Base-by-base conservation (phyloP, 1,140 invertebrate genomes). In the Stegodyphus dumicola region DNA sequence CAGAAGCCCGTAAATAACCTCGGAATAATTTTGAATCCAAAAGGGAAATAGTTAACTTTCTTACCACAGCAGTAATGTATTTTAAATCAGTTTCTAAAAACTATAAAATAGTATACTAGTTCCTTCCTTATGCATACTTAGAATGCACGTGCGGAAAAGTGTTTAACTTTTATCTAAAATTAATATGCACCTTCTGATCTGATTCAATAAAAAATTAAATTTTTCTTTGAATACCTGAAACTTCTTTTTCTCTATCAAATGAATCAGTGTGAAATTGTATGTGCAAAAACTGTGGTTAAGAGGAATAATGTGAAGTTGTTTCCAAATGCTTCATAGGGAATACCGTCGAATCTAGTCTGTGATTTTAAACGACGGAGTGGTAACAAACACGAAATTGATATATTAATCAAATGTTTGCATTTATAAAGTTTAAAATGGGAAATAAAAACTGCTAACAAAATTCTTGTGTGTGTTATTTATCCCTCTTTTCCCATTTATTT, bases 311-410 rank as follows among this genome's bases (percentile, higher is more conserved):
- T 9, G 7, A 15, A 67, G 65, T 67, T 13, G 65, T 67, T 15
- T 15, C 2, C n/a, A 5, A 17, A 67, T 67, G 7, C 7, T 7
- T 7, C 2, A 7, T n/a, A 10, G 9, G 56, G 15, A 60, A 60
- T 9, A 60, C 65, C 70, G 79, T 81, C 79, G 67, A 18, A 81
- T 81, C 79, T 81, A 81, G 79, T 81, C 79, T 81, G 53, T 74
- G 54, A 81, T 74, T 74, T 81, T 74, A 71, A 74, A 51, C 70
- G 79, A 66, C 79, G 79, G 70, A 74, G 64, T 81, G 67, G 48
- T 33, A 33, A 33, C 33, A 33, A 3, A 33, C 33, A 33, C n/a
- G 33, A 33, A 33, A 33, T 33, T 51, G 49, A 80, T 69, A 9
- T 80, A 18, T 80, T 51, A 13, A 33, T 18, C 49, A 11, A 73